Evolutionary conservation across 2,888 invertebrate species (phyloP).

Genomic region (Pogonocherus hispidulus): DNA sequence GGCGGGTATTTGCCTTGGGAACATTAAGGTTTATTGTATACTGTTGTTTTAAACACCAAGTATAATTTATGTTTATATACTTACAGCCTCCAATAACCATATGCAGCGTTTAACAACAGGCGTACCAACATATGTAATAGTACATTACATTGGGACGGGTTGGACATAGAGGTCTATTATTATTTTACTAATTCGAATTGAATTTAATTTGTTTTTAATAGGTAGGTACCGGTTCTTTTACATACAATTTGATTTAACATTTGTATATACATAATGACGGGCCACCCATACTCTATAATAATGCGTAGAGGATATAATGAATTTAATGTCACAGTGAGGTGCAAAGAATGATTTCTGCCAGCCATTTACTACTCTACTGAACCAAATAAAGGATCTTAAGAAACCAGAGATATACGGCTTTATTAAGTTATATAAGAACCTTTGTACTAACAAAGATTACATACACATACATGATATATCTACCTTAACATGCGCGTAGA

Average conservation of each 20-base stretch:
- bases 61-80: neutral
- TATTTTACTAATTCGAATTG: constrained; percentile 27
- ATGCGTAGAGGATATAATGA: neutral
- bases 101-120: neutral
- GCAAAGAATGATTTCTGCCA: neutral
- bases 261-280: constrained; percentile 41
- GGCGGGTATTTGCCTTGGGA: no score
- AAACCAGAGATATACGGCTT: no score
- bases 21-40: no score
- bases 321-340: constrained; percentile 10
- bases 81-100: neutral
- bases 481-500: no score
- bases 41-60: no score
- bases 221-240: constrained; percentile 38
- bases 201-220: constrained; percentile 45
- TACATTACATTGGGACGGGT: neutral
- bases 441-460: no score
- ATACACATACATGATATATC: no score
- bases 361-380: no score
- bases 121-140: neutral
- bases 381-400: no score
- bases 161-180: constrained; percentile 1
- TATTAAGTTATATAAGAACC: no score
- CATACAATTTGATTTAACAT: constrained; percentile 44
- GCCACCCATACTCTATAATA: constrained; percentile 44